Evolutionary conservation across 2,888 invertebrate species (phyloP), one percentile per base, ranked within the genome.

Genomic region (Ophioninae sp.): DNA sequence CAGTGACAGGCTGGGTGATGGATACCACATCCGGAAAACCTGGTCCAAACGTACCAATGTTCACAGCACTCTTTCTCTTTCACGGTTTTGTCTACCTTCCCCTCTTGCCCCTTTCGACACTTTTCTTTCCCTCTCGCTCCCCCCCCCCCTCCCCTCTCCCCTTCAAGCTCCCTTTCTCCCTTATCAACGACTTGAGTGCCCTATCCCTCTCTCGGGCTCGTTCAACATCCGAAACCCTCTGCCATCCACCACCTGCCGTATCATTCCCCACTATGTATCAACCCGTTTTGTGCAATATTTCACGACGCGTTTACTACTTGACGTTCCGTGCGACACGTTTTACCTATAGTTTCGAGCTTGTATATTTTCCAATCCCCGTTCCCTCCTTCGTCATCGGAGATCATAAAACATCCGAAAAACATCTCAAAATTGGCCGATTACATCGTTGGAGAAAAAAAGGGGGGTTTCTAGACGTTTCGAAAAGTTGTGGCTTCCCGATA

Each of bases 1-100:
- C 71, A 85, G 77, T 89, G 89, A 89, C 89, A 88, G 88, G 79
- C 73, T 63, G 79, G 65, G 86, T 89, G 89, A 89, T 89, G 88
- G 88, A 89, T 89, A 88, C 85, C 81, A 69, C 83, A 81, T 78
- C 75, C 56, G 79, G 75, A 69, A 77, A 73, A 78, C 82, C 71
- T 74, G 73, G 59, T 73, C 73, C 72, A 73, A 82, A 82, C 58
- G 77, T 73, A 82, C 67, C 61, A 39, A 77, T 74, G 61, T 81
- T 69, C 58, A 65, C 65, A 64, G 7, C 44, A 2, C 51, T 67
- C 76, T 59, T 10, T 59, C 61, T 58, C 75, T 59, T 22, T 22
- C 30, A 65, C 30, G 30, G 13, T 67, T 59, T 20, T 39, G 51
- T 22, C 59, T 20, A 22, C 39, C 41, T 37, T 17, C 13, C 56